These are phyloP conservation scores for Phaethornis superciliosus DNA, from an alignment of 2,113 vertebrate species.

Conservation along the genomic window DNA sequence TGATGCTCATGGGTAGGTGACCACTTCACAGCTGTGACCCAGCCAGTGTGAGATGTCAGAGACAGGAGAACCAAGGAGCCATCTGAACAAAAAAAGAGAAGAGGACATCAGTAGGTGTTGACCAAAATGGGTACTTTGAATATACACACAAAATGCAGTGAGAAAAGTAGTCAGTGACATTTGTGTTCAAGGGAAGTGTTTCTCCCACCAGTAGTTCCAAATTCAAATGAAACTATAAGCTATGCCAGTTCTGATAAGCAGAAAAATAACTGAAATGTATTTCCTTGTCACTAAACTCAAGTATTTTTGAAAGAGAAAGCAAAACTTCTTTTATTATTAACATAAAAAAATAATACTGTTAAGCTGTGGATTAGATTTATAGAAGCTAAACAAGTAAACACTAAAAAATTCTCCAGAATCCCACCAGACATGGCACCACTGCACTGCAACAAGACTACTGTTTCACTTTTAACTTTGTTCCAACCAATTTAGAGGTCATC, in stretches of 20 bases:
- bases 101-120: not conserved
- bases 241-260: not conserved
- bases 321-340: not conserved
- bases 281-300: not conserved
- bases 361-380: not conserved
- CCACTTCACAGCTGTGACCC: slow-evolving; percentile 96
- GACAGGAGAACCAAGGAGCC: slow-evolving; percentile 92
- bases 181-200: not conserved
- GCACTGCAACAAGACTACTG: not conserved
- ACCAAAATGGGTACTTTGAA: not conserved
- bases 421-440: not conserved
- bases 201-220: not conserved
- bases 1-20: slow-evolving; percentile 91
- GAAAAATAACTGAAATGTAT: not conserved
- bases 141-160: not conserved
- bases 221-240: not conserved
- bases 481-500: not conserved
- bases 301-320: not conserved
- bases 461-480: not conserved
- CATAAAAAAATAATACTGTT: not conserved
- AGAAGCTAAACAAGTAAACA: not conserved
- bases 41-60: slow-evolving; percentile 94
- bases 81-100: slow-evolving; percentile 73
- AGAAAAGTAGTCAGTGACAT: not conserved
- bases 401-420: not conserved